phyloP scores from a whole-genome alignment of 2,797 vertebrate genomes.

The Ambastaia sidthimunki region DNA sequence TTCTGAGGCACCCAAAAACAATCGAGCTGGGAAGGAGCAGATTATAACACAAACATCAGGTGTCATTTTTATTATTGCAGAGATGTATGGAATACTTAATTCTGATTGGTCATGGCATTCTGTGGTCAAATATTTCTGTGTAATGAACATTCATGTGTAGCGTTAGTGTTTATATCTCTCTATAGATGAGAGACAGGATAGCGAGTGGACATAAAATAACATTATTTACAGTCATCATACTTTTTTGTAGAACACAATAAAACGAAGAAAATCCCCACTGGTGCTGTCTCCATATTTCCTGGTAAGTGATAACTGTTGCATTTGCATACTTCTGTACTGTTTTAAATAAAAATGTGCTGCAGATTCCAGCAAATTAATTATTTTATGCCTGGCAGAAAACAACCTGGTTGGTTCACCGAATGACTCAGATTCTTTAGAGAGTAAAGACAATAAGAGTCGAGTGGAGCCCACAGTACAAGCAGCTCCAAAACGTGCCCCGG shows the following conservation, averaged over 20 bases:
- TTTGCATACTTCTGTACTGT: constrained; percentile 1
- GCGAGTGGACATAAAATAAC: background rate
- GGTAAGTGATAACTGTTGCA: constrained; percentile 73
- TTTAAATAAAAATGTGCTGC: background rate
- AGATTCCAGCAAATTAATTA: background rate
- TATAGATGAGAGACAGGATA: background rate
- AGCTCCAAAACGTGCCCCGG: constrained; percentile 59
- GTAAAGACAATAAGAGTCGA: constrained; percentile 74
- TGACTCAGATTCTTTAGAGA: constrained; percentile 63
- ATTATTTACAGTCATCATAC: constrained; percentile 4
- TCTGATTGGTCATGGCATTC: too few species aligned
- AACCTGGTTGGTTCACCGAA: constrained; percentile 77
- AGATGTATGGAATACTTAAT: too few species aligned
- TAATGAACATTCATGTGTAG: too few species aligned
- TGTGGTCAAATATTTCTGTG: too few species aligned
- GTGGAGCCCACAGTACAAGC: constrained; percentile 62
- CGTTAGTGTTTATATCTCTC: too few species aligned
- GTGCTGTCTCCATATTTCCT: constrained; percentile 89
- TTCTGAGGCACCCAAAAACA: constrained; percentile 82
- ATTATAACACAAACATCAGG: constrained; percentile 63
- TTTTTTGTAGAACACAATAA: constrained; percentile 76
- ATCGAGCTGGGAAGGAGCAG: too few species aligned
- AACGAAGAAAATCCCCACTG: constrained; percentile 87
- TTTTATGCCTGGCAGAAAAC: constrained; percentile 64
- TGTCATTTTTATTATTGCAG: background rate